These are phyloP conservation scores for Cynoglossus semilaevis DNA, from an alignment of 2,113 vertebrate species.

Conservation along the genomic window DNA sequence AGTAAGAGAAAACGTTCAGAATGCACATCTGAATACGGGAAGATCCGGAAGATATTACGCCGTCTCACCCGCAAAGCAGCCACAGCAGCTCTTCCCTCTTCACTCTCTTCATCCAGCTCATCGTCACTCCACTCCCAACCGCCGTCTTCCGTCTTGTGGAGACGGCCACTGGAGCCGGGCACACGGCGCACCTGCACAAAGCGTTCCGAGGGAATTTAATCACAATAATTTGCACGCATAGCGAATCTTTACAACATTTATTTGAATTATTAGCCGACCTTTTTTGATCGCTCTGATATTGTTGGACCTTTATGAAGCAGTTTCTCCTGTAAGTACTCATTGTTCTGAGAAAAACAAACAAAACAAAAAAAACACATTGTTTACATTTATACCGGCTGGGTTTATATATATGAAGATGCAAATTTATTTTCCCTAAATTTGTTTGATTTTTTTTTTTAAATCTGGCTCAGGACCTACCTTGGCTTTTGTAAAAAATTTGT, in stretches of 20 bases:
- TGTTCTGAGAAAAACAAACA: constrained; percentile 64
- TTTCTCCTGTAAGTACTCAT: constrained; percentile 70
- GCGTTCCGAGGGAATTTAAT: not conserved
- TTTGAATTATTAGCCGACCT: constrained; percentile 46
- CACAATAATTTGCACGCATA: no score
- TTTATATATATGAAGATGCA: no score
- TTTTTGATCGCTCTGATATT: constrained; percentile 74
- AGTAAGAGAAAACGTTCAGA: no score
- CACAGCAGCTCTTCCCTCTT: constrained; percentile 75
- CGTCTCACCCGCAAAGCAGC: constrained; percentile 69
- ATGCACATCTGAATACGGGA: no score
- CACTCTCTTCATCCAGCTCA: constrained; percentile 76
- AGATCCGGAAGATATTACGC: not conserved
- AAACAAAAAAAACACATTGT: not conserved
- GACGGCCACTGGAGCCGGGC: constrained; percentile 74
- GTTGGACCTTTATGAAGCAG: constrained; percentile 72
- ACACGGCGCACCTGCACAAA: constrained; percentile 68
- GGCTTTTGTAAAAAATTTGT: constrained; percentile 98
- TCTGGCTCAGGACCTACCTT: constrained; percentile 78
- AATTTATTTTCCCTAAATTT: not conserved
- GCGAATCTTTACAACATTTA: no score
- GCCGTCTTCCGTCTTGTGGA: constrained; percentile 76
- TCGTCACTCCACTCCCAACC: constrained; percentile 80
- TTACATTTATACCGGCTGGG: not conserved
- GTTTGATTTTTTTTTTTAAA: not conserved